phyloP scores from a whole-genome alignment of 2,888 invertebrate species.

The Lepeophtheirus nordmannii region DNA sequence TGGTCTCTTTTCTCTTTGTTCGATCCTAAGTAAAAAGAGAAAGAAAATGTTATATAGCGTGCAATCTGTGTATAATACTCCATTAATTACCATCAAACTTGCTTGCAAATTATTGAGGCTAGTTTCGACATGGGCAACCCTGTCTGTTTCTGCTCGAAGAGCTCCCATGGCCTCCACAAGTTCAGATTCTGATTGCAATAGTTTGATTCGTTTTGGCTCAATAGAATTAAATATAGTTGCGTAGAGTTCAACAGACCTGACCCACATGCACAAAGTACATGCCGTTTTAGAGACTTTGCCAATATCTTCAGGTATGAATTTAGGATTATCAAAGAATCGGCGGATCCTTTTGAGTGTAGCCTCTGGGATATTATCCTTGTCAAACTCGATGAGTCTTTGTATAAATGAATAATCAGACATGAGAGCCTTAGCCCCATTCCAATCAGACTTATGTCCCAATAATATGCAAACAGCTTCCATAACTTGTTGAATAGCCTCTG shows the following conservation, averaged over 20 bases:
- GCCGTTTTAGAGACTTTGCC: conserved; percentile 74
- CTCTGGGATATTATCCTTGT: conserved; percentile 72
- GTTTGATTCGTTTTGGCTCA: conserved; percentile 69
- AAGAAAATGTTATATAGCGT: neutral
- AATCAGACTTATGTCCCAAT: conserved; percentile 63
- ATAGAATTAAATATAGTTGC: conserved; percentile 70
- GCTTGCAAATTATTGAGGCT: conserved; percentile 21
- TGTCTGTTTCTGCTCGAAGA: conserved; percentile 60
- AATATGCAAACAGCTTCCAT: conserved; percentile 83
- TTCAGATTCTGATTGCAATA: conserved; percentile 51
- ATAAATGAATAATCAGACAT: conserved; percentile 69
- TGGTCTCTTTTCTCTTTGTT: neutral
- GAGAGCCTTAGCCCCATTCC: conserved; percentile 64
- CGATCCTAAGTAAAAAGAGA: neutral
- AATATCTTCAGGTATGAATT: conserved; percentile 66
- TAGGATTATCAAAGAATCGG: conserved; percentile 62
- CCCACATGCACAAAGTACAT: conserved; percentile 81
- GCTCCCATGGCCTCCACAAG: conserved; percentile 57
- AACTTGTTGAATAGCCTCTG: conserved; percentile 65
- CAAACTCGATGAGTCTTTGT: conserved; percentile 61
- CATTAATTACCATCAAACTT: neutral
- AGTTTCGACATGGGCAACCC: conserved; percentile 58
- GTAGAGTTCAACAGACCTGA: conserved; percentile 73
- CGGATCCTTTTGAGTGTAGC: conserved; percentile 58
- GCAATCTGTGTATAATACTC: neutral